Base-by-base conservation (phyloP, 92 coral and sea anemone genomes). In the Phenganax subtilis region DNA sequence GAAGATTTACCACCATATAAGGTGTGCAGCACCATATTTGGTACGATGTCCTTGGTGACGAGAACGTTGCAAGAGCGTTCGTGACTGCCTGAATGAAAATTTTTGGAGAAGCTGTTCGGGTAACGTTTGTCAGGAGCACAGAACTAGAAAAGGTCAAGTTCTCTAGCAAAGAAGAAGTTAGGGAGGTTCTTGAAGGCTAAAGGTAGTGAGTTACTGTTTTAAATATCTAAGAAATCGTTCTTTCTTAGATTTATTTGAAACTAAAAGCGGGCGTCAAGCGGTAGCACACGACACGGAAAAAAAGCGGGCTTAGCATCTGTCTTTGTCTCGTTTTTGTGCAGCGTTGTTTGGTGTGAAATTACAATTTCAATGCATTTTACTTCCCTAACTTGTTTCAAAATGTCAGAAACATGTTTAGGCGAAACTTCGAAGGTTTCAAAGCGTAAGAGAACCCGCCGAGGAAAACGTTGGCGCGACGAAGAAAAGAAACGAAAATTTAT, bases 331-430 rank as follows among this genome's bases (percentile, higher is more conserved):
- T 64, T 51, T 79, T 55, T 14, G 25, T 15, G 69, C 62, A 54
- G 52, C 15, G 7, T 27, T 59, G 51, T 15, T 79, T 64, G 51
- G 56, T 52, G 20, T 14, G 0, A 47, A 27, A 65, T 63, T 53
- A 57, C 73, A 64, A 79, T 15, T 79, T 65, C 83, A 44, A 79
- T 79, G 83, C 63, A 79, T 79, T 65, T 79, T 79, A 79, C 83
- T 79, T 79, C 83, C 52, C 69, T 79, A 61, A 27, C 69, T 79
- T 79, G 83, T 65, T 79, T 60, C 57, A 64, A 79, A 79, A 79
- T 79, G 83, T 55, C 73, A 63, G 69, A 67, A 79, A 65, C 57
- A 60, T 63, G 73, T 79, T 54, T 68, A 12, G 83, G 74, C 72
- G 83, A 79, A 62, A 62, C 0, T 15, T 79, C 83, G 51, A 63